phyloP scores from a whole-genome alignment of 2,888 invertebrate species.

The Digitonthophagus gazella region DNA sequence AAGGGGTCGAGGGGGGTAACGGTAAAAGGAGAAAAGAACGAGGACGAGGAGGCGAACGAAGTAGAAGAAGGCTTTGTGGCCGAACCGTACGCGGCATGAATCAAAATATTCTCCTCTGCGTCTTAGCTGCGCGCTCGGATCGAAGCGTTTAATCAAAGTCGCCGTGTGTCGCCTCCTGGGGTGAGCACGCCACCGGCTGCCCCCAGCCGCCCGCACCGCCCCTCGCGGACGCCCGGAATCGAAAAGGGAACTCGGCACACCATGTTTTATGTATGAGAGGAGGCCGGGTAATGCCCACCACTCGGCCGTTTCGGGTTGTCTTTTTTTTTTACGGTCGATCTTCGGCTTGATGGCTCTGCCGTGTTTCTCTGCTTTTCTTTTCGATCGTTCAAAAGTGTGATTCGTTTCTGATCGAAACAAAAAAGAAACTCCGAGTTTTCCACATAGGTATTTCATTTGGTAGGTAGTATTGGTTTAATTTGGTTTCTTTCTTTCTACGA shows the following conservation, averaged over 20 bases:
- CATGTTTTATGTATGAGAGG: slow-evolving; percentile 16
- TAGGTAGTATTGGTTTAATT: no score
- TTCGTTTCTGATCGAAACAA: background rate
- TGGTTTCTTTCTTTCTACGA: no score
- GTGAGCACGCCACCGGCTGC: slow-evolving; percentile 37
- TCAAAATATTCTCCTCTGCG: slow-evolving; percentile 44
- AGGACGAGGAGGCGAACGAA: slow-evolving; percentile 32
- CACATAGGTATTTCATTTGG: no score
- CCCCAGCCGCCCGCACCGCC: background rate
- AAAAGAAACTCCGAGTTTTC: no score
- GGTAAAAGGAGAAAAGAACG: slow-evolving; percentile 13
- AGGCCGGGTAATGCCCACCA: slow-evolving; percentile 15
- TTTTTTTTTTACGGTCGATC: background rate
- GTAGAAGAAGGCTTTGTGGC: slow-evolving; percentile 39
- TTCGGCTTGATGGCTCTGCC: background rate
- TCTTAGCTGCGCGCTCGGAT: slow-evolving; percentile 45
- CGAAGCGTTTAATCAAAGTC: slow-evolving; percentile 52
- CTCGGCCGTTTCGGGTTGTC: slow-evolving; percentile 7
- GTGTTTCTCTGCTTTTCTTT: background rate
- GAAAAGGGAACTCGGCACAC: slow-evolving; percentile 14
- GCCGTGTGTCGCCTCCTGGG: slow-evolving; percentile 49
- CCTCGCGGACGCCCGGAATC: slow-evolving; percentile 6
- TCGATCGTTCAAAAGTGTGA: no score
- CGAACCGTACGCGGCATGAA: slow-evolving; percentile 45
- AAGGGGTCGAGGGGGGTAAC: slow-evolving; percentile 5